Base-by-base conservation (phyloP, 2,797 vertebrate genomes). In the Cirrhinus molitorella region DNA sequence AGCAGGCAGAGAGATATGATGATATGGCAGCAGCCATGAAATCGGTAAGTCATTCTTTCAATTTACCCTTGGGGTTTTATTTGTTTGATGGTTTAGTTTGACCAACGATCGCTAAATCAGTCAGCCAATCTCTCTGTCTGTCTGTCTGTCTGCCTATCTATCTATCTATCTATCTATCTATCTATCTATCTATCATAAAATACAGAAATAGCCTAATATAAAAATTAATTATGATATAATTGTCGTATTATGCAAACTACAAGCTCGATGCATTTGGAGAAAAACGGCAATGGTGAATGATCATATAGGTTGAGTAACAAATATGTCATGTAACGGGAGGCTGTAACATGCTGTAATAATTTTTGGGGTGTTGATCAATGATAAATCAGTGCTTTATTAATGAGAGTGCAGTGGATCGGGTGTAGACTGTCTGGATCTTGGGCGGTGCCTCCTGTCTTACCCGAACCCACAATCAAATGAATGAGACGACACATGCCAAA, bases 21-120 rank as follows among this genome's bases (percentile, higher is more conserved):
- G 97, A 99, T 91, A 99, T 99, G 98, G 98, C 98, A 91, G 97
- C 97, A 89, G 97, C 98, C 91, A 99, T 99, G 98, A 99, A 99
- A 94, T 98, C 98, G 96, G 98, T 99, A 95, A 98, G 98, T 98
- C 81, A 85, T 85, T 83, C 57, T 61, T 51, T 61, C 9, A 47
- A 16, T 67, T 40, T 61, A 67, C 66, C 6, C 37, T 57, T 66
- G 49, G 4, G n/a, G 40, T 73, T 74, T 67, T 21, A 21, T 67
- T 76, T 40, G 37, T 47, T 2, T 28, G 23, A 43, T 67, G 8
- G 49, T 63, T 43, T 45, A 43, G 57, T 28, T 77, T 77, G 57
- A 55, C 12, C 21, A 74, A 9, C 31, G 8, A 23, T 17, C 14
- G 12, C 25, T 65, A 49, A 49, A 78, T 9, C 19, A 12, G 11